These are phyloP conservation scores for Xylophagus ater DNA, from an alignment of 2,888 invertebrate species.

Conservation along the genomic window DNA sequence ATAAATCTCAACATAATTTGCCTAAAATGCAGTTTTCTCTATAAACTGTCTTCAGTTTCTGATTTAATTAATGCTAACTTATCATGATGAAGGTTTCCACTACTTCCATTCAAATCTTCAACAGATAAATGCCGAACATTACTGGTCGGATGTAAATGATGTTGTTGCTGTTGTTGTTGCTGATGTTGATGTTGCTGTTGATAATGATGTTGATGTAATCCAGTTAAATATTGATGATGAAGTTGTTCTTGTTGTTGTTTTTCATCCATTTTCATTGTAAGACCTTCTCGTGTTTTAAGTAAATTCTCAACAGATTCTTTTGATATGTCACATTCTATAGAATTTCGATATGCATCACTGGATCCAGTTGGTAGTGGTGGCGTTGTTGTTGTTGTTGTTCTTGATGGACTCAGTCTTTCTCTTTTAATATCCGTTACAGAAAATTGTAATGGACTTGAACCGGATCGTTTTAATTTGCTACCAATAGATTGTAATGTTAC, in stretches of 20 bases:
- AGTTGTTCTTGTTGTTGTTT: slow-evolving; percentile 9
- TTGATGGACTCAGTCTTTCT: slow-evolving; percentile 39
- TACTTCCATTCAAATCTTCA: slow-evolving; percentile 30
- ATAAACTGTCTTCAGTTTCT: slow-evolving; percentile 37
- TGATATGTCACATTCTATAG: slow-evolving; percentile 17
- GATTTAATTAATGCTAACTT: slow-evolving; percentile 37
- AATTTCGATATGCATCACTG: slow-evolving; percentile 16
- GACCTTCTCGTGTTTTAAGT: slow-evolving; percentile 18
- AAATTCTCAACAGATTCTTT: slow-evolving; percentile 19
- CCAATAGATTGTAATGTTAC: too few species aligned
- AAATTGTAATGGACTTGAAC: slow-evolving; percentile 30
- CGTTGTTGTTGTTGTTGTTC: too few species aligned
- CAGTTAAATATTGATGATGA: too few species aligned
- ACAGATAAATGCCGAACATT: slow-evolving; percentile 16
- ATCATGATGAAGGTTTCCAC: slow-evolving; percentile 27
- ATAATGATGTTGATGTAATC: slow-evolving; percentile 19
- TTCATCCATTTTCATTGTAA: slow-evolving; percentile 15
- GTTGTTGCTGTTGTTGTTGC: slow-evolving; percentile 18
- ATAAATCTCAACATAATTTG: slow-evolving; percentile 16
- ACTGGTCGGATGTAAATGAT: slow-evolving; percentile 16
- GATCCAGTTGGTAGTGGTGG: slow-evolving; percentile 3
- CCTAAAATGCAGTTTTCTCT: slow-evolving; percentile 28
- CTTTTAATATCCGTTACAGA: slow-evolving; percentile 45
- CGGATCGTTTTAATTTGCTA: slow-evolving; percentile 29
- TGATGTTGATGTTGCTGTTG: slow-evolving; percentile 19